Evolutionary conservation across 2,113 vertebrate genomes (phyloP).

Genomic region (Phainopepla nitens): DNA sequence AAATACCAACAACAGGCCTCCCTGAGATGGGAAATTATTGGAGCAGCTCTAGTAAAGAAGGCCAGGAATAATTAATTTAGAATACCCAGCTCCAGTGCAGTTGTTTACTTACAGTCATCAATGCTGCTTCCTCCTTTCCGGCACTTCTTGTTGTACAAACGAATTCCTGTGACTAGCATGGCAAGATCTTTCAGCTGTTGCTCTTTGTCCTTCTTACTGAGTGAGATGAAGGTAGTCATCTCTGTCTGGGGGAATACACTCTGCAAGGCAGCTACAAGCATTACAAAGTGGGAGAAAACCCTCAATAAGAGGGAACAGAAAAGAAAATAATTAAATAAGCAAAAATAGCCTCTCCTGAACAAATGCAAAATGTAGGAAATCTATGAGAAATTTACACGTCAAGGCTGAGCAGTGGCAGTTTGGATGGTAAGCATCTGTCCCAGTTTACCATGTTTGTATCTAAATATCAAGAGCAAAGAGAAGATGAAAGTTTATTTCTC

Average conservation of each 20-base stretch:
- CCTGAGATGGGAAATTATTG: neutral
- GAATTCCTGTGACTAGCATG: constrained; percentile 86
- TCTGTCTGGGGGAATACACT: constrained; percentile 86
- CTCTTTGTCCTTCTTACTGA: constrained; percentile 85
- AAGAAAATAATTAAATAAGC: neutral
- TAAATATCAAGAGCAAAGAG: neutral
- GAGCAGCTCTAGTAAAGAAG: neutral
- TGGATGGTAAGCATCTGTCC: neutral
- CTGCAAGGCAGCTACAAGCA: constrained; percentile 84
- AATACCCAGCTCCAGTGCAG: neutral
- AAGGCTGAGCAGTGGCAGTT: neutral
- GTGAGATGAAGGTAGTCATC: constrained; percentile 79
- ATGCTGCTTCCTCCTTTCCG: constrained; percentile 76
- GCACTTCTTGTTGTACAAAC: constrained; percentile 84
- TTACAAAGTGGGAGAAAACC: neutral
- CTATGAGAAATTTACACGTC: neutral
- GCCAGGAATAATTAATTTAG: neutral
- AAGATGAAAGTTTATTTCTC: neutral
- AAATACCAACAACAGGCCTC: neutral
- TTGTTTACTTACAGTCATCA: constrained; percentile 74
- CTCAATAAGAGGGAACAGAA: neutral
- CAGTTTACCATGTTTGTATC: neutral
- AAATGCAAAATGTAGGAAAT: neutral
- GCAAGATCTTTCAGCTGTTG: constrained; percentile 81
- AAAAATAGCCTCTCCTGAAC: neutral